A percentile compares a stretch with the other conserved stretches of the same genome.
These are phyloP conservation scores for Meteorus colon DNA, from an alignment of 2,888 invertebrate genomes.

Conservation along the genomic window DNA sequence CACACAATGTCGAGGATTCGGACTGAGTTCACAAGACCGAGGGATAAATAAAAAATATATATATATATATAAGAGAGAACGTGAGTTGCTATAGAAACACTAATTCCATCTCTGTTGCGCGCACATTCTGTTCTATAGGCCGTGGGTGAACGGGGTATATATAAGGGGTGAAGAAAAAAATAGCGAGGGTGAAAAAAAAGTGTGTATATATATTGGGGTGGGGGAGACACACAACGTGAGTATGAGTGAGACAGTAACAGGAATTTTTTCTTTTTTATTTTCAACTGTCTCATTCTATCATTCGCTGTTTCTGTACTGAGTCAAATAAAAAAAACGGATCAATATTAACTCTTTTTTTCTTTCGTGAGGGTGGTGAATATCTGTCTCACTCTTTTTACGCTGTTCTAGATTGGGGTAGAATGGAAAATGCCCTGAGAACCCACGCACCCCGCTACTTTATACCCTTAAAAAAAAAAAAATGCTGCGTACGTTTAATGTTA, in stretches of 20 bases:
- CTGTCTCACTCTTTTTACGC: slow-evolving; percentile 54
- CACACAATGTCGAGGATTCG: not conserved
- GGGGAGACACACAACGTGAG: slow-evolving; percentile 69
- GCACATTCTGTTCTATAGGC: slow-evolving; percentile 10
- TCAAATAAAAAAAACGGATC: slow-evolving; percentile 80
- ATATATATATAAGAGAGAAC: not conserved
- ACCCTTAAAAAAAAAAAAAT: slow-evolving; percentile 4
- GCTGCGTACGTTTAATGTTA: not conserved
- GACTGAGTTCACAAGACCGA: slow-evolving; percentile 12
- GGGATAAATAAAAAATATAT: slow-evolving; percentile 41
- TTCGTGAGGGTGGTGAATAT: slow-evolving; percentile 54
- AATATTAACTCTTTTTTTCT: slow-evolving; percentile 82
- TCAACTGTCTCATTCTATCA: not conserved
- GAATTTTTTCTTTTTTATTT: not conserved
- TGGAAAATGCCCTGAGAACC: not conserved
- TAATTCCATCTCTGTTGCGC: slow-evolving; percentile 73
- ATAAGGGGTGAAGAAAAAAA: slow-evolving; percentile 70
- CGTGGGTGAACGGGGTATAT: slow-evolving; percentile 50
- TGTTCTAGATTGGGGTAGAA: not conserved
- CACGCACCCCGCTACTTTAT: slow-evolving; percentile 18
- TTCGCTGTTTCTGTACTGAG: slow-evolving; percentile 67
- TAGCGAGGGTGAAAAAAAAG: slow-evolving; percentile 76
- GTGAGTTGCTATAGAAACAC: slow-evolving; percentile 80
- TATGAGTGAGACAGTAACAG: not conserved
- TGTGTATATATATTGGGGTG: slow-evolving; percentile 54